Base-by-base conservation (phyloP, 2,113 vertebrate genomes). In the Kryptolebias marmoratus region DNA sequence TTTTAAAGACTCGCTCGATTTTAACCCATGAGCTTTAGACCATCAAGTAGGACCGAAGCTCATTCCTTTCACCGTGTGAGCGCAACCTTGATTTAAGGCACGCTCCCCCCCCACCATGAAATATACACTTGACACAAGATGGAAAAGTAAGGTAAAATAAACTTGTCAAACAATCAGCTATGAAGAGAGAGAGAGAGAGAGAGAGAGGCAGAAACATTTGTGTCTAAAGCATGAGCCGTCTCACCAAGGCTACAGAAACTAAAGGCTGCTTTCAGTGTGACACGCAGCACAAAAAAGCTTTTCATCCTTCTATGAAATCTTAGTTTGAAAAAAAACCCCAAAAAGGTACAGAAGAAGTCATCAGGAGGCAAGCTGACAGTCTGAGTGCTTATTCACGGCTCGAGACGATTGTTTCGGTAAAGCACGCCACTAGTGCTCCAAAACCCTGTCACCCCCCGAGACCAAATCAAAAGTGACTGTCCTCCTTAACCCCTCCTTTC, bases 401-500 rank as follows among this genome's bases (percentile, higher is more conserved):
- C 79, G 73, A 77, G 73, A 74, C 30, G 65, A 80, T 77, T 85
- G 84, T 90, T 89, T 90, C 71, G 79, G 83, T 89, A 87, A 87
- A 89, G 82, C 74, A 72, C 82, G 87, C 86, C 87, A 89, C 81
- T 83, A 72, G 64, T 82, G 84, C 85, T 91, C 86, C 83, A 27
- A 89, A 85, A 87, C 81, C 67, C 87, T 81, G 91, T 93, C 91
- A 90, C 75, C 86, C 83, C 90, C 75, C 77, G 73, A 75, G 74
- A 77, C 73, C 89, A 90, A 91, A 94, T 91, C 71, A 73, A 71
- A 89, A 88, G 87, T 90, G 91, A 94, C 89, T 87, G 80, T 73
- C 79, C 66, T 87, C 73, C 89, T 88, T 79, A 84, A 83, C 77
- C 71, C 79, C 54, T 70, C 65, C 44, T 52, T 58, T 44, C 62